Base-by-base conservation (phyloP, 1,140 invertebrate genomes). In the Chrysomallon squamiferum region DNA sequence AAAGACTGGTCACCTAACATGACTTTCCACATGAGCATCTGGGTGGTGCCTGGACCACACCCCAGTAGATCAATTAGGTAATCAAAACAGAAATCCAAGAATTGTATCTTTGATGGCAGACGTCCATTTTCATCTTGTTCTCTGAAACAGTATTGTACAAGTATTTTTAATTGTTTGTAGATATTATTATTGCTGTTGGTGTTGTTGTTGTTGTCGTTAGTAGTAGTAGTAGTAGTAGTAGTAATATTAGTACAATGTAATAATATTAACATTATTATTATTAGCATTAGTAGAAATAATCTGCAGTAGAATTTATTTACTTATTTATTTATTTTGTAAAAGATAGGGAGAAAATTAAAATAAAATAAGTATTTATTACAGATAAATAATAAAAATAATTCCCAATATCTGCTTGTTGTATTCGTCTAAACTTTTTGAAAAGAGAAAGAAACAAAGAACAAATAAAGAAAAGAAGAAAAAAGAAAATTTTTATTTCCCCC, bases 71-170 rank as follows among this genome's bases (percentile, higher is more conserved):
- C 50, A 30, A 27, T 18, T 3, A 54, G 7, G 50, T 27, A 54
- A 15, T 54, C 50, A 22, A 54, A 54, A 30, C 50, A 54, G 50
- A 54, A 54, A 22, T 54, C 50, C 22, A 27, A 22, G 50, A 54
- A 27, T 25, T 13, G 25, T 15, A 22, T 20, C 50, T 20, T 27
- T 4, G 50, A 54, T 27, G 25, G 9, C 3, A 54, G n/a, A 4
- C 29, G 22, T 15, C n/a, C 50, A 22, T 18, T 18, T 6, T 54
- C 50, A 15, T n/a, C 25, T 13, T 27, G 29, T 15, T 27, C 9
- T 27, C 50, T 54, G 50, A 27, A 54, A 54, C n/a, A 5, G 3
- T 4, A 54, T 15, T 25, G 7, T 30, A 27, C n/a, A n/a, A n/a
- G n/a, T n/a, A n/a, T n/a, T n/a, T n/a, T n/a, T n/a, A n/a, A n/a